These are phyloP conservation scores for Chondrilla cf. caribensis DNA, from an alignment of 37 sponge, comb jelly and placozoan genomes.

Conservation along the genomic window DNA sequence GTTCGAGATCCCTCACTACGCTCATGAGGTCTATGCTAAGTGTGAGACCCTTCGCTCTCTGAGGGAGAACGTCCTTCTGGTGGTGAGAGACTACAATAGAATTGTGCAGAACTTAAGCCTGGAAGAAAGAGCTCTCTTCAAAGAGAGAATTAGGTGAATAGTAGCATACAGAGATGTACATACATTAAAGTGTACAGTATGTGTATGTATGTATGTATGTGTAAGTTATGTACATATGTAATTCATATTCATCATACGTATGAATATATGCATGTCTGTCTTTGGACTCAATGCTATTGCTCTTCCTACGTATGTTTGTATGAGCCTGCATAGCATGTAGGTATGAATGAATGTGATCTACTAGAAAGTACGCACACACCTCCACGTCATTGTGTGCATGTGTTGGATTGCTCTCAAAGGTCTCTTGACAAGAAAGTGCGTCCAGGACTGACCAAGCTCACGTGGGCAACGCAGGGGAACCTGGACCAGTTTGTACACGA, in stretches of 20 bases:
- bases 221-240: slow-evolving; percentile 1
- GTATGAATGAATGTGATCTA: no score
- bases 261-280: background rate
- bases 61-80: slow-evolving; percentile 93
- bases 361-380: no score
- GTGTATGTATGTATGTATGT: background rate
- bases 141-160: slow-evolving; percentile 63
- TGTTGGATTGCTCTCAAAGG: background rate
- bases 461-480: slow-evolving; percentile 92
- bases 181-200: background rate
- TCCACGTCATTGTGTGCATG: slow-evolving; percentile 4
- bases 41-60: slow-evolving; percentile 86
- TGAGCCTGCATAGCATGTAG: no score
- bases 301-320: background rate
- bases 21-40: slow-evolving; percentile 72
- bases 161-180: background rate
- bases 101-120: slow-evolving; percentile 72
- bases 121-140: slow-evolving; percentile 88
- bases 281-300: background rate
- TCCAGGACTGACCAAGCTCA: slow-evolving; percentile 94
- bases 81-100: slow-evolving; percentile 95
- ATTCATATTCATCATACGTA: background rate
- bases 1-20: slow-evolving; percentile 97
- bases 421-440: slow-evolving; percentile 91
- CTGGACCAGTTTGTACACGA: slow-evolving; percentile 82